These are phyloP conservation scores for Phenganax subtilis DNA, from an alignment of 92 coral and sea anemone genomes.

Conservation along the genomic window DNA sequence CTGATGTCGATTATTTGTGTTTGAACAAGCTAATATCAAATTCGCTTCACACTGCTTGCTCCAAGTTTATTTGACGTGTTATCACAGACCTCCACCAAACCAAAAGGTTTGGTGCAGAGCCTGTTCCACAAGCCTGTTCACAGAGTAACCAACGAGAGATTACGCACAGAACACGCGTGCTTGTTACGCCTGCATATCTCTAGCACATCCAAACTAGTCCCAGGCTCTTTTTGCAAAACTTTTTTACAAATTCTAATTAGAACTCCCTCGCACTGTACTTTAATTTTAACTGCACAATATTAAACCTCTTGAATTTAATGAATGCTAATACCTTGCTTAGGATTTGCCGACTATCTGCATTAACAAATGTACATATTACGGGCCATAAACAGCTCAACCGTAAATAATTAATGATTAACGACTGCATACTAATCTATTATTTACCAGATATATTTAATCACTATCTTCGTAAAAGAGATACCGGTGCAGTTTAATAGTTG, in stretches of 20 bases:
- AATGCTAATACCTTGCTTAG: background rate
- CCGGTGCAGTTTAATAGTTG: background rate
- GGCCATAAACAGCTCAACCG: constrained; percentile 12
- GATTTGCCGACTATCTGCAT: constrained; percentile 12
- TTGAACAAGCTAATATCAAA: too few relatives aligned
- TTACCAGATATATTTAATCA: background rate
- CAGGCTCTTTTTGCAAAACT: background rate
- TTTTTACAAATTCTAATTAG: background rate
- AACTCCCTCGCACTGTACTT: background rate
- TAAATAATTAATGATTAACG: constrained; percentile 7
- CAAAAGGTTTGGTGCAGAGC: too few relatives aligned
- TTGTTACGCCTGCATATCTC: background rate
- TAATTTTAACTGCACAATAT: background rate
- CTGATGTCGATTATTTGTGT: too few relatives aligned
- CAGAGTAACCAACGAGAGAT: too few relatives aligned
- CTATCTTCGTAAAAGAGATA: background rate
- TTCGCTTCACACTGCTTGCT: too few relatives aligned
- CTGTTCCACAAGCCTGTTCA: too few relatives aligned
- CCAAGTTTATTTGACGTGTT: too few relatives aligned
- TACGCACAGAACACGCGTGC: background rate
- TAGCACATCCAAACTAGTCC: background rate
- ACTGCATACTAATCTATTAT: background rate
- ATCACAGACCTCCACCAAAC: too few relatives aligned
- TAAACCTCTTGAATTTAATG: constrained; percentile 7
- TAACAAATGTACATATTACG: background rate